Percentiles rank a stretch among this genome's conserved stretches.
Conservation (phyloP, 2,888 invertebrate genomes). For the Spodoptera picta region DNA sequence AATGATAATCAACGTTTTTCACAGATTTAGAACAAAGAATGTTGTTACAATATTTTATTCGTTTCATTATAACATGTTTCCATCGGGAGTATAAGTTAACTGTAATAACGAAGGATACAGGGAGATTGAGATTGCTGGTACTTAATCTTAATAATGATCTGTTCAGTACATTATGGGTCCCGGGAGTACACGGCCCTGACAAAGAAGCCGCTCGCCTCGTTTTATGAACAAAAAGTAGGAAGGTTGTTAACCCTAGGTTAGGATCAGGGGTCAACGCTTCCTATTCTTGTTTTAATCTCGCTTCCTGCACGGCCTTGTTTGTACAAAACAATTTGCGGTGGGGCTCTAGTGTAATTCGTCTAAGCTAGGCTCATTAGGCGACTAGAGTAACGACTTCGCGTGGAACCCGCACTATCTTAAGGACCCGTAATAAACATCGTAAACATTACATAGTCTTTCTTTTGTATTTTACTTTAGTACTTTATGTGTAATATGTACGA, state of each 20-base stretch:
- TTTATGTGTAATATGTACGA: no score
- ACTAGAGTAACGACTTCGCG: constrained; percentile 25
- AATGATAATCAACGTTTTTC: constrained; percentile 17
- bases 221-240: constrained; percentile 11
- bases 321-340: constrained; percentile 22
- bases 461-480: no score
- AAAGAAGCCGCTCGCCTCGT: constrained; percentile 11
- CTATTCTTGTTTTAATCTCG: constrained; percentile 24
- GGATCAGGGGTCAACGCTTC: constrained; percentile 26
- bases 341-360: constrained; percentile 25
- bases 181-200: constrained; percentile 2
- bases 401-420: constrained; percentile 16
- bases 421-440: constrained; percentile 19
- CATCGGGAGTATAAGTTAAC: constrained; percentile 7
- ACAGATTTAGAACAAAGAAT: constrained; percentile 15
- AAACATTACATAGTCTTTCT: constrained; percentile 13
- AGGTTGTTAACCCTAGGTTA: constrained; percentile 39
- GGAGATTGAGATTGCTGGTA: constrained; percentile 11
- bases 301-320: constrained; percentile 9
- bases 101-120: constrained; percentile 8
- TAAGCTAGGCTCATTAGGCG: constrained; percentile 19
- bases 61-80: constrained; percentile 11
- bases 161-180: constrained; percentile 15
- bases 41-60: constrained; percentile 8
- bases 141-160: constrained; percentile 41